A percentile compares a stretch with the other conserved stretches of the same genome.
Evolutionary conservation across 2,113 vertebrate genomes (phyloP).

Genomic region (Riparia riparia): DNA sequence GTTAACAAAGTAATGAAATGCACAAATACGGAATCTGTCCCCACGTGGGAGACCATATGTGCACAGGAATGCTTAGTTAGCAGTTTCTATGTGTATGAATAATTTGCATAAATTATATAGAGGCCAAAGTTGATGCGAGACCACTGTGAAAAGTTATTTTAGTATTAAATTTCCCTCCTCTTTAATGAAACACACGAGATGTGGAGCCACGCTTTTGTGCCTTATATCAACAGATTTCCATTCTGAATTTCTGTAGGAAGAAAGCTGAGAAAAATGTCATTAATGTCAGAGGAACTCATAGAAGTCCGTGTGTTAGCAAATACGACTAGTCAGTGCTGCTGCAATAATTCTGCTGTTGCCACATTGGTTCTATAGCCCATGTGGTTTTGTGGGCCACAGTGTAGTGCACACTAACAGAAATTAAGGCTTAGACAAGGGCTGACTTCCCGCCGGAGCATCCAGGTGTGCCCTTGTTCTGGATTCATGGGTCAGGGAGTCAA

Average conservation of each 20-base stretch:
- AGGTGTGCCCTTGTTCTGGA: background rate
- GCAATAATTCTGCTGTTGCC: background rate
- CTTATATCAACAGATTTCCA: background rate
- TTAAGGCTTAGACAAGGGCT: background rate
- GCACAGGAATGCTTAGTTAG: background rate
- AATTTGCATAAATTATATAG: background rate
- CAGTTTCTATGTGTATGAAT: background rate
- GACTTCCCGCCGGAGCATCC: background rate
- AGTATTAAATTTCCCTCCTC: background rate
- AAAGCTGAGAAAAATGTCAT: background rate
- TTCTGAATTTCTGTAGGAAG: background rate
- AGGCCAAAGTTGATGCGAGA: background rate
- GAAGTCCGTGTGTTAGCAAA: background rate
- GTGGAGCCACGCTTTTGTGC: background rate
- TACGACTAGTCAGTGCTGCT: background rate
- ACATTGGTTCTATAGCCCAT: background rate
- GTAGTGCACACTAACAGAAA: background rate
- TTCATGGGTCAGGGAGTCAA: accelerated
- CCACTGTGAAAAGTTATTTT: background rate
- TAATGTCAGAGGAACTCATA: background rate
- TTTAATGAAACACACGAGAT: background rate
- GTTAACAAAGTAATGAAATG: background rate
- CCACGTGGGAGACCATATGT: background rate
- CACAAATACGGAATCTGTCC: background rate
- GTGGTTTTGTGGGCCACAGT: background rate